A percentile compares a stretch with the other conserved stretches of the same genome.
Conservation (phyloP, 2,888 invertebrate species). For the Teleogryllus oceanicus region DNA sequence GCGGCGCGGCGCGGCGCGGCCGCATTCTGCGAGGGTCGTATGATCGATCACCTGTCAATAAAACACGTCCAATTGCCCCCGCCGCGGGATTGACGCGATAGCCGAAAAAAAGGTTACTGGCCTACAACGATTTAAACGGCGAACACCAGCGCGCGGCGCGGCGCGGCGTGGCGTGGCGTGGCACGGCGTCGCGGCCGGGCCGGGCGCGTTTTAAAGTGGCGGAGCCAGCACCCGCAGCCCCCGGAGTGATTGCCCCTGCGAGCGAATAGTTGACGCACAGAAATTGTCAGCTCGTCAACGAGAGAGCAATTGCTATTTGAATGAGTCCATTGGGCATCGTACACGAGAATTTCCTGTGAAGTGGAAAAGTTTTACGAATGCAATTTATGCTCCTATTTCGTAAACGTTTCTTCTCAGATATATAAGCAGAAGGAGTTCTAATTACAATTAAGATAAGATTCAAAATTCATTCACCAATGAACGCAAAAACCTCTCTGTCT, state of each 20-base stretch:
- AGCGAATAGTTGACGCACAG: background rate
- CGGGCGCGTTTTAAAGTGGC: background rate
- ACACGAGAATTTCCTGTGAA: no score
- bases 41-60: conserved; percentile 18
- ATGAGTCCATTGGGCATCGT: no score
- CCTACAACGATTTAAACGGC: conserved; percentile 1
- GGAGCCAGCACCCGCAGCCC: background rate
- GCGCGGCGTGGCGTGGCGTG: background rate
- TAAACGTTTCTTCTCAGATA: no score
- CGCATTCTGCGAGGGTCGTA: background rate
- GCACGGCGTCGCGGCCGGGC: background rate
- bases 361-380: no score
- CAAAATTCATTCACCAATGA: no score
- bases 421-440: no score
- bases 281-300: no score
- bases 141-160: background rate
- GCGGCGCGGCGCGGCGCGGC: background rate
- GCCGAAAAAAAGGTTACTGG: conserved; percentile 18
- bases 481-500: no score
- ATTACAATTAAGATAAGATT: no score
- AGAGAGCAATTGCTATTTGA: no score
- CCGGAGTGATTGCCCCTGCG: background rate
- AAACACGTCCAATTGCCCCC: conserved; percentile 5
- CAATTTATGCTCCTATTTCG: no score
- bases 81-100: conserved; percentile 18